Conservation (phyloP, 2,888 invertebrate species). For the Hermaeophaga mercurialis region DNA sequence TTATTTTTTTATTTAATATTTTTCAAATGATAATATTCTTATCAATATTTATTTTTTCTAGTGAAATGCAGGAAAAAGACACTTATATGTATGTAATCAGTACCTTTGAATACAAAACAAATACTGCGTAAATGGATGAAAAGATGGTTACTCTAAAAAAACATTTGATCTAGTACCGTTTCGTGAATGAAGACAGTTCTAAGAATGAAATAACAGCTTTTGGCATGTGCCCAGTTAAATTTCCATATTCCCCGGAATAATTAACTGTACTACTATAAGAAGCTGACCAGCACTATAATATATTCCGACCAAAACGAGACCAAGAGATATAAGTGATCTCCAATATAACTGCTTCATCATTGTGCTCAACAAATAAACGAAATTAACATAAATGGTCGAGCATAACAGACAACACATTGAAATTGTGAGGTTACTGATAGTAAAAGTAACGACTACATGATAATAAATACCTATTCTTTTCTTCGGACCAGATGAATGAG, state of each 20-base stretch:
- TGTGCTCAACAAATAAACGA: constrained; percentile 23
- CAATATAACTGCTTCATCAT: constrained; percentile 25
- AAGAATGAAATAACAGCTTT: too few species aligned
- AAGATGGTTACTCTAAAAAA: too few species aligned
- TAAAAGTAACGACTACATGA: constrained; percentile 24
- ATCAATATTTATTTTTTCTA: too few species aligned
- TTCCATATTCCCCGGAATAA: neutral
- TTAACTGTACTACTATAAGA: neutral
- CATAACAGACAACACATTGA: constrained; percentile 25
- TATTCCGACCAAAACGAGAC: constrained; percentile 11
- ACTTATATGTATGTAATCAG: too few species aligned
- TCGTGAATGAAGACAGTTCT: too few species aligned
- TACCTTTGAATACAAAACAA: too few species aligned
- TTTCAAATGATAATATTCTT: too few species aligned
- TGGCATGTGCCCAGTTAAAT: neutral
- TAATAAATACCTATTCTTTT: constrained; percentile 26
- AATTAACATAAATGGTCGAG: constrained; percentile 24
- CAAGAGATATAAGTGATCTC: constrained; percentile 15
- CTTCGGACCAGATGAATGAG: constrained; percentile 21
- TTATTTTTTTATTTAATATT: too few species aligned
- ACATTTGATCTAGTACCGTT: too few species aligned
- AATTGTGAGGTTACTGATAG: constrained; percentile 25
- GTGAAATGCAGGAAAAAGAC: too few species aligned
- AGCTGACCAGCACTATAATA: neutral
- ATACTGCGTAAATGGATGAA: too few species aligned